Base-by-base conservation (phyloP, 2,113 vertebrate genomes). In the Seriola aureovittata region DNA sequence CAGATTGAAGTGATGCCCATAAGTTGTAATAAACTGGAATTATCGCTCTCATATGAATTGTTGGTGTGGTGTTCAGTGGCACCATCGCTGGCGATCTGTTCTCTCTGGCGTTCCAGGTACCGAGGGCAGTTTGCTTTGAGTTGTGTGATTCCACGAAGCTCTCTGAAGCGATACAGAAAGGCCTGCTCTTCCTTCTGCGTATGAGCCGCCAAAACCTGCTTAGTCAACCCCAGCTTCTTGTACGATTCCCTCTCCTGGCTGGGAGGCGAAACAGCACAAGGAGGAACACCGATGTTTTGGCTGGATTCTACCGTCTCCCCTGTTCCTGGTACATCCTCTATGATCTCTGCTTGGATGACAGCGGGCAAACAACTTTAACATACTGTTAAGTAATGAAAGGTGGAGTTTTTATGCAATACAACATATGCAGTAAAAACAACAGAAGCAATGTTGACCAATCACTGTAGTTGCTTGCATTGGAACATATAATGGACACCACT, bases 141-240 rank as follows among this genome's bases (percentile, higher is more conserved):
- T 8, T 91, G 81, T 4, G 92, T 88, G 29, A 96, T 93, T 17
- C 78, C 95, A 4, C 94, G 94, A 3, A 95, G 93, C 87, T 98
- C 97, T 76, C 89, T 95, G 80, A 97, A 96, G 79, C 93, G 97
- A 75, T 89, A 95, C 66, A 99, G 94, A 92, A 98, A 99, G 67
- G 92, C 95, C 88, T 98, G 97, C 80, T 99, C 98, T 75, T 99
- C 98, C 84, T 97, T 98, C 85, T 98, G 97, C 0, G 98, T 99
- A 76, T 99, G 98, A 5, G 96, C 97, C 0, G 97, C 97, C 93
- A 99, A 95, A 66, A 98, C 95, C 86, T 99, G 96, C 92, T 99
- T 99, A 72, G 98, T 99, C 73, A 99, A 94, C 0, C 97, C 97
- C 75, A 97, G 93, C 79, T 95, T 97, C 94, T 95, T 96, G 91